Evolutionary conservation across 2,113 vertebrate species (phyloP).

Genomic region (Coptodon bakossiorum): DNA sequence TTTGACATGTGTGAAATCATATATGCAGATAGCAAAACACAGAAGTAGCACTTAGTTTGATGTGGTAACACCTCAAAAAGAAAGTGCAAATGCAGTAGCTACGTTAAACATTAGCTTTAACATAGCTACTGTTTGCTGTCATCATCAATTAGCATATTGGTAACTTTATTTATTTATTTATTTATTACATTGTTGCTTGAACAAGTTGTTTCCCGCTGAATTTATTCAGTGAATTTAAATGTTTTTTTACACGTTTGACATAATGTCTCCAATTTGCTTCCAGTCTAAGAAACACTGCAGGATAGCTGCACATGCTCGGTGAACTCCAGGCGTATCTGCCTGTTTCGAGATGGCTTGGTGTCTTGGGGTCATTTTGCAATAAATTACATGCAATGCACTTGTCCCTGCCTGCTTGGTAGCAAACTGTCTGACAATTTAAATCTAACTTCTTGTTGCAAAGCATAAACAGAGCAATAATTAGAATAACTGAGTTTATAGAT

Average conservation of each 20-base stretch:
- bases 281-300: background rate
- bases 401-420: background rate
- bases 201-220: background rate
- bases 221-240: background rate
- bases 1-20: background rate
- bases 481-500: background rate
- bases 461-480: background rate
- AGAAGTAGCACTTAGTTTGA: background rate
- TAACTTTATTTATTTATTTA: background rate
- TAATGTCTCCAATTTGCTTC: background rate
- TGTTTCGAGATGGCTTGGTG: background rate
- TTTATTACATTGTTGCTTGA: background rate
- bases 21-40: background rate
- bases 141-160: background rate
- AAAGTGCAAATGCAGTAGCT: background rate
- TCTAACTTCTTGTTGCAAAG: background rate
- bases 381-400: background rate
- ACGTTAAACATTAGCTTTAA: background rate
- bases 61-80: background rate
- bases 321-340: background rate
- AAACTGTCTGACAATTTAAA: background rate
- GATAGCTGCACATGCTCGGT: background rate
- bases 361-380: background rate
- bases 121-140: background rate
- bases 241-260: background rate